Evolutionary conservation across 2,888 invertebrate species (phyloP), one percentile per base, ranked within the genome.

Genomic region (Harpagoxenus sublaevis): DNA sequence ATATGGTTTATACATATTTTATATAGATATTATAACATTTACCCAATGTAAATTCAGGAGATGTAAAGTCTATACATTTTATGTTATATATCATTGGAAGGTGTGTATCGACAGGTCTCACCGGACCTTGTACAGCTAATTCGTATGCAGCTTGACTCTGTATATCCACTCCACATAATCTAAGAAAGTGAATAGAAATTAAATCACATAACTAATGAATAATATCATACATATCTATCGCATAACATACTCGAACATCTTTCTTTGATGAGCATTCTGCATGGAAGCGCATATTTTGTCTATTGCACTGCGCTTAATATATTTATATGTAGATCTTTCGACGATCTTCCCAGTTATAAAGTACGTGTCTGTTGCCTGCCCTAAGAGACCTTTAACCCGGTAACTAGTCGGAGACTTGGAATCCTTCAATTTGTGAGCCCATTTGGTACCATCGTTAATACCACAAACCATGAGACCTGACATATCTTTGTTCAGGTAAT

Each of bases 141-240:
- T 99, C 98, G 95, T 98, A 99, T 12, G 98, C 98, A 63, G 97
- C 96, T 95, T 99, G 98, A 60, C 98, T 98, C 92, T 98, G 97
- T 86, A 98, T 96, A 93, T 98, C 97, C 0, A 99, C 96, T 39
- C 98, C 98, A 89, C 97, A 96, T 63, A 97, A 93, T 89, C 97
- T 97, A 93, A 62, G 35, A 65, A 4, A 35, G 5, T 60, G 15
- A 12, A 60, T 18, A 1, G 55, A 68, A 15, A 55, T 39, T 62
- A 35, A 88, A 42, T 55, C 55, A 8, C 10, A 8, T 60, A 15
- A 55, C 39, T 42, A 81, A 28, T 65, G 23, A 28, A 55, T 35
- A 23, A 12, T 60, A 84, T 66, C 42, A 55, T 86, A 42, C 18
- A 0, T 39, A 73, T 39, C 39, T 71, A 57, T 77, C 6, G 31